These are phyloP conservation scores for Muricea muricata DNA, from an alignment of 92 coral and sea anemone species.

Conservation along the genomic window DNA sequence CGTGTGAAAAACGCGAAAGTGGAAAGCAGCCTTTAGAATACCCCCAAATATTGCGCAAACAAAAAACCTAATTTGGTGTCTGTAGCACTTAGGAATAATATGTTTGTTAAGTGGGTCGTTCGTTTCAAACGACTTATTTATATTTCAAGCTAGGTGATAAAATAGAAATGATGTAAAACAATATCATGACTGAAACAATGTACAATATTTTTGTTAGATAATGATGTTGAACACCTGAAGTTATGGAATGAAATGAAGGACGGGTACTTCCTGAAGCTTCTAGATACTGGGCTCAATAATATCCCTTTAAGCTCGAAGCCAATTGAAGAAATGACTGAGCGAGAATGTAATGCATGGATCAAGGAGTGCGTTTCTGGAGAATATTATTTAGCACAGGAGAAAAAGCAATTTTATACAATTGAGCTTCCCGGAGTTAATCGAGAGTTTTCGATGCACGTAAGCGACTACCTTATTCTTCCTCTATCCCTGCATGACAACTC, in stretches of 20 bases:
- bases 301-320: neutral
- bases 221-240: neutral
- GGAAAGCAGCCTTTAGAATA: too few relatives aligned
- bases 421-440: neutral
- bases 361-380: neutral
- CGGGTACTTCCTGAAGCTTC: neutral
- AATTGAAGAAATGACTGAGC: neutral
- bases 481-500: neutral
- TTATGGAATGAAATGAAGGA: slow-evolving; percentile 8
- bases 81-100: too few relatives aligned
- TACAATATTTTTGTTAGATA: neutral
- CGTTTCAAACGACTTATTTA: too few relatives aligned
- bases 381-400: neutral
- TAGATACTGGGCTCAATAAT: slow-evolving; percentile 4
- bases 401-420: neutral
- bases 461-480: neutral
- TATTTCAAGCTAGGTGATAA: too few relatives aligned
- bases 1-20: too few relatives aligned
- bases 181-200: too few relatives aligned
- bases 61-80: too few relatives aligned
- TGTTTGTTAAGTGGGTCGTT: too few relatives aligned
- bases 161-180: too few relatives aligned
- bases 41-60: too few relatives aligned
- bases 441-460: neutral
- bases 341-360: slow-evolving; percentile 1